These are phyloP conservation scores for Cromileptes altivelis DNA, from an alignment of 2,113 vertebrate species.

Conservation along the genomic window DNA sequence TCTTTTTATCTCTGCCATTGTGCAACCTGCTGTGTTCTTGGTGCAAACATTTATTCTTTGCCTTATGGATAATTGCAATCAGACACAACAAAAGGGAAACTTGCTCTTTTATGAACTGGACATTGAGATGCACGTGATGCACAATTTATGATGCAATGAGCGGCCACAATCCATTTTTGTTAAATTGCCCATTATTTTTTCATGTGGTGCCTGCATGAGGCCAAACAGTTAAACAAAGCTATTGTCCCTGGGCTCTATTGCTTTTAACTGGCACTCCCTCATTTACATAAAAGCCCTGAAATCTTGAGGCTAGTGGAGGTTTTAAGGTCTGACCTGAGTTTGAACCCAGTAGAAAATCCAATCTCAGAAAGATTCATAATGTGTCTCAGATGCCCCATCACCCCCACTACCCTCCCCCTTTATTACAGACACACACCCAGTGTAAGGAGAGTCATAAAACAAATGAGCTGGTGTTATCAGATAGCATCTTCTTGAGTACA, in stretches of 20 bases:
- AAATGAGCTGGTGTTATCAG: conserved; percentile 60
- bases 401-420: conserved; percentile 44
- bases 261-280: conserved; percentile 5
- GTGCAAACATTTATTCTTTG: no score
- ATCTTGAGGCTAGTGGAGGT: background rate
- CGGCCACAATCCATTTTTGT: no score
- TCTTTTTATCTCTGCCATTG: no score
- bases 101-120: no score
- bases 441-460: conserved; percentile 64
- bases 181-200: background rate
- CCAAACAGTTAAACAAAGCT: background rate
- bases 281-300: conserved; percentile 45
- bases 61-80: no score
- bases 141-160: no score
- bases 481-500: conserved; percentile 52
- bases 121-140: no score
- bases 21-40: no score
- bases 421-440: conserved; percentile 60
- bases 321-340: conserved; percentile 64
- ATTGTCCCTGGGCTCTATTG: background rate
- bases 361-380: conserved; percentile 41
- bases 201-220: background rate
- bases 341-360: conserved; percentile 73
- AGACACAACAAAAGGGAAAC: no score
- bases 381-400: conserved; percentile 33